Base-by-base conservation (phyloP, 1,140 invertebrate species). In the Orius insidiosus region DNA sequence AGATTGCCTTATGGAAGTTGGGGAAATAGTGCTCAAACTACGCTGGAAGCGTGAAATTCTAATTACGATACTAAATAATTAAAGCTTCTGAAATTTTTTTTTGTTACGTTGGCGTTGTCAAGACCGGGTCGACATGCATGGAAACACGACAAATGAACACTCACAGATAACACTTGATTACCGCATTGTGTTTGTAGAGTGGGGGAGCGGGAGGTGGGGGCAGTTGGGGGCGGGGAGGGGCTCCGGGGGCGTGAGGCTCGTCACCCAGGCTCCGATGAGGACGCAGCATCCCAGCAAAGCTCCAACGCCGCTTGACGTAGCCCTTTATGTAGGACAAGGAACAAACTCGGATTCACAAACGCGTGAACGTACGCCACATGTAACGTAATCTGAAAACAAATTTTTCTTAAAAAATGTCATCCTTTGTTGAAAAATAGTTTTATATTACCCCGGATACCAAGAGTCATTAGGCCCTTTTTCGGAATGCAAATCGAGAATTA, bases 301-400 rank as follows among this genome's bases (percentile, higher is more conserved):
- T 80, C 75, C 5, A 76, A 62, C 15, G 74, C 71, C 0, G 79
- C 79, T 32, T 74, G 68, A 6, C 80, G 66, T n/a, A 84, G 62
- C 1, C 78, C 78, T 18, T 75, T 69, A 58, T 88, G 82, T 19
- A 89, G 66, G 15, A 78, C 73, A 51, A 88, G 67, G 60, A 88
- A 85, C 35, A 88, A 63, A 6, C 78, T 74, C 1, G 84, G 84
- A 59, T 87, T 87, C 37, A 86, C 78, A 54, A 85, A 85, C 6
- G 83, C 81, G 62, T 88, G 85, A 42, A 85, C 75, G 62, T 86
- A 85, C 33, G 83, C 84, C 59, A 86, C 81, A 68, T 87, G 82
- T 49, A 92, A 68, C 30, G 83, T 85, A 54, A 85, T 76, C 78
- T 83, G 69, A 38, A 68, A 70, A 43, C 5, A n/a, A n/a, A n/a